Conservation (phyloP, 2,888 invertebrate genomes). For the Thera britannica region DNA sequence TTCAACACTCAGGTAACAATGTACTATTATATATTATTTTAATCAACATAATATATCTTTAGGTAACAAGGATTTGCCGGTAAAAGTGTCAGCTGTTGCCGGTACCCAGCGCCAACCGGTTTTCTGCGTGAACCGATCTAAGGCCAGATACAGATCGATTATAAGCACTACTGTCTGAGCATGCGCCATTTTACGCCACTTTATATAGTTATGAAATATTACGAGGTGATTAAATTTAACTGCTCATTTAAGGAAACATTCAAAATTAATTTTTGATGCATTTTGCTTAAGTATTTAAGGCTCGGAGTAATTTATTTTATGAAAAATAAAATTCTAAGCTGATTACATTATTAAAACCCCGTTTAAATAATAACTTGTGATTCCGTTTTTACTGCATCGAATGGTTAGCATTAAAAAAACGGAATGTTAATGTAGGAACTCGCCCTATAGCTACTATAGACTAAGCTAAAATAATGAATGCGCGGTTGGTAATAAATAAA, state of each 20-base stretch:
- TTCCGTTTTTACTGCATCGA: too few relatives aligned
- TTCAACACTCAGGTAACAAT: too few relatives aligned
- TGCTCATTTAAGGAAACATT: slow-evolving; percentile 9
- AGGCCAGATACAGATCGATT: slow-evolving; percentile 51
- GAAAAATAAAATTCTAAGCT: too few relatives aligned
- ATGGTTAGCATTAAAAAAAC: too few relatives aligned
- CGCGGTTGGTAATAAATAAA: too few relatives aligned
- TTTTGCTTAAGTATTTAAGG: slow-evolving; percentile 12
- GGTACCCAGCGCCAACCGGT: neutral
- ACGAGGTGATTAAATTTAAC: slow-evolving; percentile 29
- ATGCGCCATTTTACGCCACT: slow-evolving; percentile 20
- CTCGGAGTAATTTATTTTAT: neutral
- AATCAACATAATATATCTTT: too few relatives aligned
- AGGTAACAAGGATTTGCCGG: neutral
- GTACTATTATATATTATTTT: too few relatives aligned
- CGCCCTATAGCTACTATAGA: too few relatives aligned
- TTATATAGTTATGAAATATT: slow-evolving; percentile 28
- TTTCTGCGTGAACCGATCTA: slow-evolving; percentile 21
- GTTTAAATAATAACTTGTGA: too few relatives aligned
- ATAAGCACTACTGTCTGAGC: slow-evolving; percentile 35
- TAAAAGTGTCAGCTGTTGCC: neutral
- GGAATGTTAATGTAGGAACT: too few relatives aligned
- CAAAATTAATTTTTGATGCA: slow-evolving; percentile 11
- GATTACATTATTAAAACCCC: too few relatives aligned
- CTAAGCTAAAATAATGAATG: too few relatives aligned